A percentile compares a stretch with the other conserved stretches of the same genome.
phyloP scores from a whole-genome alignment of 2,888 invertebrate species.

The Corbicula japonica region DNA sequence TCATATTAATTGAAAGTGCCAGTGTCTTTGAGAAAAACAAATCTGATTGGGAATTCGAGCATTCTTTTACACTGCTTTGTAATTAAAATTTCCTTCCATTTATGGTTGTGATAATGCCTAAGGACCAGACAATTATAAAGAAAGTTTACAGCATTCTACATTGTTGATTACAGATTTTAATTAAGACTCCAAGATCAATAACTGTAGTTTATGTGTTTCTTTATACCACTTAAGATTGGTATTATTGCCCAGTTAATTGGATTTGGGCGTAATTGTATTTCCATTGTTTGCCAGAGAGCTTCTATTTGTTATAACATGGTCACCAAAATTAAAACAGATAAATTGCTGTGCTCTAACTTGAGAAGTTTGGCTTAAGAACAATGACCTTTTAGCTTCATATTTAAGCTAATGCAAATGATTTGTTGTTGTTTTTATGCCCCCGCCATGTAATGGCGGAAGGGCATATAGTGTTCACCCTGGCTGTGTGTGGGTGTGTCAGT shows the following conservation, averaged over 20 bases:
- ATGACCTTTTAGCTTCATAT: too few relatives aligned
- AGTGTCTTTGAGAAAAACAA: too few relatives aligned
- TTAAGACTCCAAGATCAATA: slow-evolving; percentile 57
- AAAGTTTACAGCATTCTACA: slow-evolving; percentile 37
- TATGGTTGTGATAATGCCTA: background rate
- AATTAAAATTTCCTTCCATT: slow-evolving; percentile 11
- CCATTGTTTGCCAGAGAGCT: slow-evolving; percentile 43
- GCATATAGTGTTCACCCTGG: too few relatives aligned
- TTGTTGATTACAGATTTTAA: slow-evolving; percentile 63
- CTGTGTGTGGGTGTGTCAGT: too few relatives aligned
- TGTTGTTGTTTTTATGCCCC: too few relatives aligned
- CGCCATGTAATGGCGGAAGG: too few relatives aligned
- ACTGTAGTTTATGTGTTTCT: slow-evolving; percentile 63
- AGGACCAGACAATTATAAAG: slow-evolving; percentile 36
- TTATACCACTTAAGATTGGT: slow-evolving; percentile 51
- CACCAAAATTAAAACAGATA: slow-evolving; percentile 39
- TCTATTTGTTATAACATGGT: slow-evolving; percentile 42
- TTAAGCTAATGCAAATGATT: too few relatives aligned
- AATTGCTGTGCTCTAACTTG: background rate
- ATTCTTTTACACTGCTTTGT: too few relatives aligned
- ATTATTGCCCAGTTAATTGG: slow-evolving; percentile 65
- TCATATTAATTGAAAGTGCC: too few relatives aligned
- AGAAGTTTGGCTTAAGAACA: too few relatives aligned
- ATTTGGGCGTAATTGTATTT: slow-evolving; percentile 63
- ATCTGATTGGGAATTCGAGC: too few relatives aligned